phyloP scores from a whole-genome alignment of 2,113 vertebrate genomes.

The Zosterops hypoxanthus region DNA sequence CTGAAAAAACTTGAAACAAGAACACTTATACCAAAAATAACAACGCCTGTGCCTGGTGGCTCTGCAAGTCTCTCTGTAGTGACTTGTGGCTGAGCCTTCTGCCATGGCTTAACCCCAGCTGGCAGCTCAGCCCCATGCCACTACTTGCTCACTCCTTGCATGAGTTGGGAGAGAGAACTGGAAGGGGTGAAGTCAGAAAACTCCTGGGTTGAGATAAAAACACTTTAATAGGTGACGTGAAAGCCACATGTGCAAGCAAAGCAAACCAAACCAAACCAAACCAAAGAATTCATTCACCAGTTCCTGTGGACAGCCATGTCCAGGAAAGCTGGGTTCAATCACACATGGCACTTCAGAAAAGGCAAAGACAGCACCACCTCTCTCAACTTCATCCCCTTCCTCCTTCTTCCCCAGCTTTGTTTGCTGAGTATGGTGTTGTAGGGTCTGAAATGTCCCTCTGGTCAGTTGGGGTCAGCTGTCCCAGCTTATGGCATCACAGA shows the following conservation, averaged over 20 bases:
- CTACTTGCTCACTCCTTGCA: accelerated
- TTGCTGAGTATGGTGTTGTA: background rate
- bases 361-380: background rate
- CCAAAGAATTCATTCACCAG: background rate
- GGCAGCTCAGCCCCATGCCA: background rate
- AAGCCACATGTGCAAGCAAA: background rate
- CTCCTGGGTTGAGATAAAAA: background rate
- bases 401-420: background rate
- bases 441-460: background rate
- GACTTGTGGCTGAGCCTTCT: background rate
- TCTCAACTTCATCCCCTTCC: background rate
- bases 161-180: background rate
- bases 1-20: conserved; percentile 63
- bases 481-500: background rate
- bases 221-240: background rate
- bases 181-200: background rate
- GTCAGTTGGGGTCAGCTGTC: background rate
- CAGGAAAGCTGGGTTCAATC: background rate
- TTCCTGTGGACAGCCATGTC: background rate
- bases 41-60: background rate
- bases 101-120: background rate
- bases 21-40: conserved; percentile 52
- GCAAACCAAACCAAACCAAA: background rate
- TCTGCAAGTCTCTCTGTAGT: background rate
- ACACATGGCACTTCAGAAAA: background rate